Base-by-base conservation (phyloP, 2,797 vertebrate genomes). In the Rachycentron canadum region DNA sequence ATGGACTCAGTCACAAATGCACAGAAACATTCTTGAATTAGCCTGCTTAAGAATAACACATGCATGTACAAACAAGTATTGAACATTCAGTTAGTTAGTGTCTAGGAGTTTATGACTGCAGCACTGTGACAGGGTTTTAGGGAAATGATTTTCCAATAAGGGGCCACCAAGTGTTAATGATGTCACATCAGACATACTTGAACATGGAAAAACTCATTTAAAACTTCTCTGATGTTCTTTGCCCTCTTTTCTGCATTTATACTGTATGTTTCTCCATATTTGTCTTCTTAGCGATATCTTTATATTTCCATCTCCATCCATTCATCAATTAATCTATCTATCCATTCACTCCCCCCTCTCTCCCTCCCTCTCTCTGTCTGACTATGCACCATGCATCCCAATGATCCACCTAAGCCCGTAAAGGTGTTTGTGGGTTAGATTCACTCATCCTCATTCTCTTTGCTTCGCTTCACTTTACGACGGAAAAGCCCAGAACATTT, bases 401-500 rank as follows among this genome's bases (percentile, higher is more conserved):
- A 91, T 90, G 85, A 90, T 80, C 86, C 82, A 69, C 72, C 76
- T 76, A 69, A 86, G 81, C 81, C 78, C 34, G 69, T 89, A 86
- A 91, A 90, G 82, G 89, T 90, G 85, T 88, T 86, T 89, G 86
- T 73, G 86, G 82, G 85, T 88, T 84, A 79, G 76, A 86, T 85
- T 75, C 85, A 78, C 91, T 90, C 85, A 67, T 89, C 87, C 84
- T 91, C 86, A 86, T 92, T 91, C 79, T 89, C 83, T 91, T 85
- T 86, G 90, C 91, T 85, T 80, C 79, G 43, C 86, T 90, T 92
- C 88, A 61, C 85, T 94, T 92, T 91, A 93, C 65, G 85, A 91
- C 3, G 72, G 84, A 90, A 88, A 85, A 88, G 83, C 83, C 88
- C 83, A 58, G 88, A 83, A 90, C 89, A 87, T 92, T 84, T 84